Base-by-base conservation (phyloP, 2,113 vertebrate genomes). In the Channa maculata region DNA sequence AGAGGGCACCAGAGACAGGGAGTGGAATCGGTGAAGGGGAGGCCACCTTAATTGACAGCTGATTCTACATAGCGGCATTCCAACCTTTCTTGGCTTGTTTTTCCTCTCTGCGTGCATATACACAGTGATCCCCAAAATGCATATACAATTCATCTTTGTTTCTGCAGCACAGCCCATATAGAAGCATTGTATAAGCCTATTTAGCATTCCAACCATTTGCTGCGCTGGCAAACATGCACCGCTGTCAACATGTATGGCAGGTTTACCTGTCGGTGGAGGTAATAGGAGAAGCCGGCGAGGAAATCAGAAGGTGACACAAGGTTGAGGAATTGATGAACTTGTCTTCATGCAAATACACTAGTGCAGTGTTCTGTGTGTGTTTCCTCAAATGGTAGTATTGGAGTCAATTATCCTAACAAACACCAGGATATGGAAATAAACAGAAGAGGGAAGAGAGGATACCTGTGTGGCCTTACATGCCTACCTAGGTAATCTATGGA, bases 91-190 rank as follows among this genome's bases (percentile, higher is more conserved):
- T 0, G 33, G 63, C 85, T 85, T 80, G 34, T 82, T 83, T 85
- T 57, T 52, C 46, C 39, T 36, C 33, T 50, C 5, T 2, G 54
- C 34, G 38, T 44, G 53, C 51, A 71, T 39, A 70, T 62, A 77
- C 64, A 6, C 58, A 59, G 70, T 45, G 62, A 75, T 73, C 57
- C 82, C 61, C 59, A 75, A 80, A 24, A 85, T 60, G 41, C 77
- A 86, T 89, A 81, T 87, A 79, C 88, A 89, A 88, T 87, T 88
- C 63, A 87, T 24, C 41, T 44, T 45, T 7, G 58, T 76, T 79
- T 62, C 46, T 72, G 62, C 46, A 5, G 69, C 48, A 34, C 34
- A 77, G 61, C 71, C 54, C 15, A 10, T 74, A 77, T 75, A 75
- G 65, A 71, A 48, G 53, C 44, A 15, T 51, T 3, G 14, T 55